Conservation (phyloP, 2,113 vertebrate species). For the Malurus elegans region DNA sequence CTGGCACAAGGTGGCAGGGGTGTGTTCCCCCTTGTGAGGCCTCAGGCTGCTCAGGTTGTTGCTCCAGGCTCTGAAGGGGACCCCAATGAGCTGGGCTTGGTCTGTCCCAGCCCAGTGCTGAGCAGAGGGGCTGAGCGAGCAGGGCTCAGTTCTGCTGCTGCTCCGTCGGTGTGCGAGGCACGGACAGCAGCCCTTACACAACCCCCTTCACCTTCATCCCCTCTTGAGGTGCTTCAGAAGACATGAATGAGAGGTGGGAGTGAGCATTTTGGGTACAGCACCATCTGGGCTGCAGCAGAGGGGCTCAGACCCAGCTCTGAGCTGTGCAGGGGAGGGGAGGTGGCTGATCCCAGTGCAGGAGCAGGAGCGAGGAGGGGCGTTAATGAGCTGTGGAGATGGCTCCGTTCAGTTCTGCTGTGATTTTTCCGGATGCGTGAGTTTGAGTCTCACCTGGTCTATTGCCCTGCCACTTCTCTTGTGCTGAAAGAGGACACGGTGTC, state of each 20-base stretch:
- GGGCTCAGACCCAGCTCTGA: background rate
- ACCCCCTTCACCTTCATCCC: background rate
- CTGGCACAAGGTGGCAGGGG: accelerated
- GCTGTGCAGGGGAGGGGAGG: background rate
- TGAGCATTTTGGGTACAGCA: background rate
- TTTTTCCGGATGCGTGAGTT: background rate
- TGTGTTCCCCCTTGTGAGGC: background rate
- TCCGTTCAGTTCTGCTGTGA: background rate
- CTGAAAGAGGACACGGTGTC: background rate
- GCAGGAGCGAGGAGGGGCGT: background rate
- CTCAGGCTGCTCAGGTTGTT: background rate
- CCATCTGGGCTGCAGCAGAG: background rate
- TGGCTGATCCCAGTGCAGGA: background rate
- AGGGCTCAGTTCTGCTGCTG: background rate
- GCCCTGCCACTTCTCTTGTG: background rate
- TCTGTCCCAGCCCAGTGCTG: background rate
- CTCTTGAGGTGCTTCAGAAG: background rate
- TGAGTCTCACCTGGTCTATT: background rate
- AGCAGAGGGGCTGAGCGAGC: accelerated
- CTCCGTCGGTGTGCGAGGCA: accelerated
- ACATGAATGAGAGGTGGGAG: background rate
- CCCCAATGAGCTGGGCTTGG: accelerated
- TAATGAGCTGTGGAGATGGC: background rate
- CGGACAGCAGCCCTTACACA: background rate
- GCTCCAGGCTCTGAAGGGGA: background rate